Base-by-base conservation (phyloP, 2,113 vertebrate species). In the Thalassarche chlororhynchos region DNA sequence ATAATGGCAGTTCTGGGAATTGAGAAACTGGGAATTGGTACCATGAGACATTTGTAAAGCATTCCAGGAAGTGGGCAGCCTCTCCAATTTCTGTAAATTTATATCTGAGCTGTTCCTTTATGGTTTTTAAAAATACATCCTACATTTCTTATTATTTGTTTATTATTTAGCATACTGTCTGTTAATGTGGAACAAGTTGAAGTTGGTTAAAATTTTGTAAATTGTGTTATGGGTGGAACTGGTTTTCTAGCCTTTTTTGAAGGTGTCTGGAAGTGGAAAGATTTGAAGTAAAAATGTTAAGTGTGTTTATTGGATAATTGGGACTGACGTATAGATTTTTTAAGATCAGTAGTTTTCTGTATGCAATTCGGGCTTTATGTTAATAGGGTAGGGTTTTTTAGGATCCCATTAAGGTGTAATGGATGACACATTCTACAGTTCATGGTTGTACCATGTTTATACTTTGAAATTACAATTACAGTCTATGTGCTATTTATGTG, bases 11-110 rank as follows among this genome's bases (percentile, higher is more conserved):
- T 79, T 75, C 31, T 92, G 80, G 54, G 80, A 74, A 55, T 62
- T 89, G 74, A 74, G 78, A 76, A 95, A 89, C 72, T 84, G 74
- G 92, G 86, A 82, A 74, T 70, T 86, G 55, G 57, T 97, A 77
- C 29, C 52, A 25, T 62, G 64, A 97, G 66, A 57, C 24, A 15
- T 74, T 84, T 89, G 71, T 92, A 47, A 85, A 74, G 71, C 68
- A 47, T 92, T 92, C 78, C 47, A 72, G 65, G 83, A 92, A 93
- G 26, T 64, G 66, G 74, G 62, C 62, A 93, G 78, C n/a, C 31
- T 70, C n/a, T 84, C 34, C 28, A 68, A 0, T 86, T 93, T 89
- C 60, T 92, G 16, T 57, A 79, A 70, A 89, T 74, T 82, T 89
- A 32, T 88, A 40, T 74, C 40, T 54, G 68, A 89, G 72, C 55